Base-by-base conservation (phyloP, 2,113 vertebrate genomes). In the Ophthalmotilapia sp. region DNA sequence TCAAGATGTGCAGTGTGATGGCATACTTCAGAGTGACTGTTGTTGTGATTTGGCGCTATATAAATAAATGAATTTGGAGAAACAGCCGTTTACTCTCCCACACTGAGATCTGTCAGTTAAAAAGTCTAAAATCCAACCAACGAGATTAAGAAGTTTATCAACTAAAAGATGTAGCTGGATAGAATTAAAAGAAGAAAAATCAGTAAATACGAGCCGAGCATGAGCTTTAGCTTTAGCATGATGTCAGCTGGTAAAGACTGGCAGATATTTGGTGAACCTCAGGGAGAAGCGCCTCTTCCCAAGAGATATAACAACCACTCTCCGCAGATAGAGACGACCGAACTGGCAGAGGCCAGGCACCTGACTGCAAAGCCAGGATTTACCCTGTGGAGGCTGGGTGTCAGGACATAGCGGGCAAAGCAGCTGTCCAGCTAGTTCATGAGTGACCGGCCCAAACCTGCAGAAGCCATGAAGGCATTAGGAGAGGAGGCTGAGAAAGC, bases 241-340 rank as follows among this genome's bases (percentile, higher is more conserved):
- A 33, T 62, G 33, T 0, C 19, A 40, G 19, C 62, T 40, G 19
- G 33, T 21, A 68, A 40, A 68, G 33, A 21, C 62, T 38, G 60
- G 33, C 60, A 65, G 60, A 65, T 65, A 65, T n/a, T 38, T 65
- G 60, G 33, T 65, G 60, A 36, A 65, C 17, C 60, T 68, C 33
- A 13, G 2, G 33, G 19, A 68, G 60, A 65, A 38, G 33, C 60
- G 3, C 19, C 3, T 68, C 11, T 68, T 40, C 33, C 2, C 19
- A 5, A 0, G 62, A 21, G 19, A 68, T 5, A 40, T 21, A 68
- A 68, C 33, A 68, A 38, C 33, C 0, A 0, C 11, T 68, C 33
- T 40, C 19, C 6, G 9, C 29, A 62, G 58, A 62, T 68, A 68
- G 6, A 68, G 11, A 8, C 1, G 6, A 38, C 60, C 1, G 2